Percentiles rank a stretch among this genome's conserved stretches.
Conservation (phyloP, 2,797 vertebrate genomes). For the Sebastes miniatus region DNA sequence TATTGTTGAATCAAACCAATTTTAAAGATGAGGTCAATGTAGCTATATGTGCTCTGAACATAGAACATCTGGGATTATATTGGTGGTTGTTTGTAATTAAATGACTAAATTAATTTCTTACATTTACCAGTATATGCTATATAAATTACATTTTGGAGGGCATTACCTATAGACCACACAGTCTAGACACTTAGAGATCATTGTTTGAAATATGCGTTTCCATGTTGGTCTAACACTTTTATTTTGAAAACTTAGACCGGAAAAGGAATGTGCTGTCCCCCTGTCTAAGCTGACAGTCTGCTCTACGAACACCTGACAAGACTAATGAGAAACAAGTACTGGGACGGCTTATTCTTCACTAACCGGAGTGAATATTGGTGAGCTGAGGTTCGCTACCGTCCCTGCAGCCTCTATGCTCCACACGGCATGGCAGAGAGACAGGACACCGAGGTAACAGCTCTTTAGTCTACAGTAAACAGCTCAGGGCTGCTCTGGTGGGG, state of each 20-base stretch:
- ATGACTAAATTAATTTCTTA: too few relatives aligned
- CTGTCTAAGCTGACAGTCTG: not conserved
- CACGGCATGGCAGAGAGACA: constrained; percentile 82
- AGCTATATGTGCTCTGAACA: not conserved
- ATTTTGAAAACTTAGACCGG: constrained; percentile 30
- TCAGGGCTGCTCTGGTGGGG: not conserved
- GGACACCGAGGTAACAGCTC: constrained; percentile 76
- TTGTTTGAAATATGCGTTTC: not conserved
- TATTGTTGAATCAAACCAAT: not conserved
- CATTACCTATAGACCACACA: not conserved
- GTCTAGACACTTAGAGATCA: not conserved
- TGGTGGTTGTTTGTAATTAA: not conserved
- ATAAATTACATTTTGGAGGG: not conserved
- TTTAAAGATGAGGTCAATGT: not conserved
- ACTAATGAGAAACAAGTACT: constrained; percentile 38
- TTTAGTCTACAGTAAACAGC: not conserved
- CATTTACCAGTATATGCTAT: not conserved
- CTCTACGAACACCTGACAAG: not conserved
- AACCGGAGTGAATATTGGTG: not conserved
- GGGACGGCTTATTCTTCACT: not conserved
- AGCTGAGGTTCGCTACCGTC: not conserved
- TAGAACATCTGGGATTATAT: not conserved
- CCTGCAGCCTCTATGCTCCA: constrained; percentile 55
- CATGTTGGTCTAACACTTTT: not conserved
- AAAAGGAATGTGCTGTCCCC: not conserved